Percentiles rank a stretch among this genome's conserved stretches.
These are phyloP conservation scores for Smithornis capensis DNA, from an alignment of 2,113 vertebrate species.

Conservation along the genomic window DNA sequence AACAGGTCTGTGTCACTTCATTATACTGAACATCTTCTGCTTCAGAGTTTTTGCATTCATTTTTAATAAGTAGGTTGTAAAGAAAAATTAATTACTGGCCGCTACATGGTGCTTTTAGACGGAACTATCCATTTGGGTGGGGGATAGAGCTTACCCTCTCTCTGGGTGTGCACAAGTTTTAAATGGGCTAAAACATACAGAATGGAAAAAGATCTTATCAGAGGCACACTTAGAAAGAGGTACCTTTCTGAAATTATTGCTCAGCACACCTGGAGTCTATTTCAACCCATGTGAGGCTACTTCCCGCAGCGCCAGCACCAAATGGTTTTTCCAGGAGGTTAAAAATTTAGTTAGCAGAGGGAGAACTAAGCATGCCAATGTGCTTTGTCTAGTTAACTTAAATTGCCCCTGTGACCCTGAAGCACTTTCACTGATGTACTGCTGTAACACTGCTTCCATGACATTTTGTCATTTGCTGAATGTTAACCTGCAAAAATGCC, in stretches of 20 bases:
- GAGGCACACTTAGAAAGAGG: not conserved
- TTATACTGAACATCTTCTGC: not conserved
- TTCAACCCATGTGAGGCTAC: not conserved
- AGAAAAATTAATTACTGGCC: not conserved
- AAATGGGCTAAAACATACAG: not conserved
- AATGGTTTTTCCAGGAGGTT: slow-evolving; percentile 1
- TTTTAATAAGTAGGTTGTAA: not conserved
- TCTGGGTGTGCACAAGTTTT: not conserved
- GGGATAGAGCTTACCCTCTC: not conserved
- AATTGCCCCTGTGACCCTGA: slow-evolving; percentile 5
- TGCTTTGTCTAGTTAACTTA: slow-evolving; percentile 4
- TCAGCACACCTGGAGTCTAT: not conserved
- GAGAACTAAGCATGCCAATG: not conserved
- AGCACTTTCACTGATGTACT: not conserved
- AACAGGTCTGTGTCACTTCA: not conserved
- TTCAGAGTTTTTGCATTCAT: not conserved
- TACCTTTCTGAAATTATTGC: not conserved
- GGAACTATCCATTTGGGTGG: not conserved
- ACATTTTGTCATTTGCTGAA: slow-evolving; percentile 40
- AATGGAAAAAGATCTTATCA: not conserved
- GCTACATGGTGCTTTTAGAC: not conserved
- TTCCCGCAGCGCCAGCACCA: not conserved
- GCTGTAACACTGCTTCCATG: not conserved
- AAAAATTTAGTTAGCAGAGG: not conserved
- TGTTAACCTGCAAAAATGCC: slow-evolving; percentile 35